Percentiles rank a stretch among this genome's conserved stretches.
Conservation (phyloP, 2,888 invertebrate species). For the Hyposoter dolosus region DNA sequence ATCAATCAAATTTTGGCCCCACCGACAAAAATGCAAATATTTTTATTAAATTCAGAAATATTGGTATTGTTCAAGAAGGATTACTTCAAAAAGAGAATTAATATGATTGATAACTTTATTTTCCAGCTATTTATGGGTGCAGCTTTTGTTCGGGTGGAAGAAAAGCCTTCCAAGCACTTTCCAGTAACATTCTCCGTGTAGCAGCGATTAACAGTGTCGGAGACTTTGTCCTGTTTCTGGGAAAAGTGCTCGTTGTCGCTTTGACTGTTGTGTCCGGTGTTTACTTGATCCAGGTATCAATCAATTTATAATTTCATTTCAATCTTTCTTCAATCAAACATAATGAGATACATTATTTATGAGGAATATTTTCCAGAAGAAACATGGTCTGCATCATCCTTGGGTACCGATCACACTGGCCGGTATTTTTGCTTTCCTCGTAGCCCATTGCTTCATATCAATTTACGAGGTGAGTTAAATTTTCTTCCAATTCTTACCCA, state of each 20-base stretch:
- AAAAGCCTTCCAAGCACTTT: conserved; percentile 87
- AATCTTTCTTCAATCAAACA: not conserved
- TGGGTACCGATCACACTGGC: conserved; percentile 88
- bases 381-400: conserved; percentile 86
- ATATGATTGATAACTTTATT: not conserved
- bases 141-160: conserved; percentile 88
- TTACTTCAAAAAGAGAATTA: not conserved
- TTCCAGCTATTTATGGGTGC: conserved; percentile 88
- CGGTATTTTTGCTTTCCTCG: conserved; percentile 89
- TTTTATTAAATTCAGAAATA: no score
- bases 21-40: no score
- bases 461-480: conserved; percentile 88
- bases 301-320: not conserved
- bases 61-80: no score
- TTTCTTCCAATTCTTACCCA: conserved; percentile 1
- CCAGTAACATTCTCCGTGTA: conserved; percentile 88
- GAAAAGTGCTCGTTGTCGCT: conserved; percentile 89
- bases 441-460: conserved; percentile 90
- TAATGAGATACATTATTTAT: conserved; percentile 36
- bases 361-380: conserved; percentile 83
- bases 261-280: conserved; percentile 88
- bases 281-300: conserved; percentile 86
- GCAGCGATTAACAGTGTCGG: conserved; percentile 91
- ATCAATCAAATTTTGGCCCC: no score
- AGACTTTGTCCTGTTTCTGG: conserved; percentile 89